phyloP scores from a whole-genome alignment of 2,888 invertebrate species.

The Meta bourneti region DNA sequence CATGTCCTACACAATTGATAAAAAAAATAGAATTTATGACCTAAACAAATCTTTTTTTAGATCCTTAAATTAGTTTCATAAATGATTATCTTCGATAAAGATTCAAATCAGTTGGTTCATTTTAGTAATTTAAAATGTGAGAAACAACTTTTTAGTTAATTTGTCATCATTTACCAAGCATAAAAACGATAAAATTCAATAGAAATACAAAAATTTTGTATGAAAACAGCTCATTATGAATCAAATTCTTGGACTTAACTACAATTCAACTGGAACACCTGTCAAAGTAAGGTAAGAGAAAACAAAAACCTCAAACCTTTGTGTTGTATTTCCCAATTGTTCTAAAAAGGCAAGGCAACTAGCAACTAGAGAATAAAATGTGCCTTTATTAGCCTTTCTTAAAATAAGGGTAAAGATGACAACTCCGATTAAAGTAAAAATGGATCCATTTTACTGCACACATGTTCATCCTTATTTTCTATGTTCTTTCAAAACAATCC shows the following conservation, averaged over 20 bases:
- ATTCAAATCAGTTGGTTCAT: too few species aligned
- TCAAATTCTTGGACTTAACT: neutral
- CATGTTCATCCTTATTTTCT: neutral
- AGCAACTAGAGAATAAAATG: constrained; percentile 4
- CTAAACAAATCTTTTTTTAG: too few species aligned
- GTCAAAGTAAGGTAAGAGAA: neutral
- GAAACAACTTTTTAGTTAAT: too few species aligned
- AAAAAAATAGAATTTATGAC: too few species aligned
- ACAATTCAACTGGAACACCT: neutral
- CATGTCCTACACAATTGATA: too few species aligned
- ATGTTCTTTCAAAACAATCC: neutral
- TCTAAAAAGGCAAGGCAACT: constrained; percentile 55
- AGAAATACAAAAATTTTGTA: too few species aligned
- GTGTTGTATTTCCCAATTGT: neutral
- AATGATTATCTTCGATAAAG: too few species aligned
- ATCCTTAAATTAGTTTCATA: too few species aligned
- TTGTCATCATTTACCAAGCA: too few species aligned
- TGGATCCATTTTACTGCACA: neutral
- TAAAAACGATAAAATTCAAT: too few species aligned
- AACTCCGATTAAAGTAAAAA: constrained; percentile 10
- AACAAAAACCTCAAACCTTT: constrained; percentile 57
- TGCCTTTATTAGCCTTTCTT: constrained; percentile 56
- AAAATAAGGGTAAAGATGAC: constrained; percentile 15
- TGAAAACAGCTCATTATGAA: too few species aligned
- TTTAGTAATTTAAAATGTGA: too few species aligned